Percentiles rank a stretch among this genome's conserved stretches.
These are phyloP conservation scores for Leptonema lineaticorne DNA, from an alignment of 1,140 invertebrate species.

Conservation along the genomic window DNA sequence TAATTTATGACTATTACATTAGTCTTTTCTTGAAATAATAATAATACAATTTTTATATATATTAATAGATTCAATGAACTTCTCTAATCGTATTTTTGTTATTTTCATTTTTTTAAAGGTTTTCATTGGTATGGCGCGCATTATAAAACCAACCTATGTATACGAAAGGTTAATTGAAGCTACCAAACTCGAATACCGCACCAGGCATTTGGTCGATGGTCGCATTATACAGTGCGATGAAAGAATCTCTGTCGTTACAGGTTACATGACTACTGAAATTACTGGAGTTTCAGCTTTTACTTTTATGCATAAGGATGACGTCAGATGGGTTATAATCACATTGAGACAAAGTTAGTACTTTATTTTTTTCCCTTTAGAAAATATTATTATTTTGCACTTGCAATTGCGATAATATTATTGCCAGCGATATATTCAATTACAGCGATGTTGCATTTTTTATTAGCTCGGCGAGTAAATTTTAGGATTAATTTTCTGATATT, in stretches of 20 bases:
- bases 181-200: slow-evolving; percentile 80
- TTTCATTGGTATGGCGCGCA: slow-evolving; percentile 67
- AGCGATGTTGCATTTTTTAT: no score
- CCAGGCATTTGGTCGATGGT: slow-evolving; percentile 79
- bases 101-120: slow-evolving; percentile 54
- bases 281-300: slow-evolving; percentile 77
- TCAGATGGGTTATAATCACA: slow-evolving; percentile 78
- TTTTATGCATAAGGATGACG: slow-evolving; percentile 85
- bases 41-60: no score
- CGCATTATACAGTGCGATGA: slow-evolving; percentile 84
- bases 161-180: slow-evolving; percentile 71
- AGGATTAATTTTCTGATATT: no score
- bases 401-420: no score
- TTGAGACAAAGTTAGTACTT: slow-evolving; percentile 76
- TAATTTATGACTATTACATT: no score
- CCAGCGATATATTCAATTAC: no score
- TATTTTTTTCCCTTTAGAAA: slow-evolving; percentile 27
- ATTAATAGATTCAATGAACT: no score
- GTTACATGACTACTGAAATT: slow-evolving; percentile 83
- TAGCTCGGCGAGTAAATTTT: no score
- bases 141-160: slow-evolving; percentile 66
- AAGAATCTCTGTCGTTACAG: slow-evolving; percentile 79
- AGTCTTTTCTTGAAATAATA: no score
- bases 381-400: no score
- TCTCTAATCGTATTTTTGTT: no score